Conservation (phyloP, 2,888 invertebrate species). For the Holacanthella duospinosa region DNA sequence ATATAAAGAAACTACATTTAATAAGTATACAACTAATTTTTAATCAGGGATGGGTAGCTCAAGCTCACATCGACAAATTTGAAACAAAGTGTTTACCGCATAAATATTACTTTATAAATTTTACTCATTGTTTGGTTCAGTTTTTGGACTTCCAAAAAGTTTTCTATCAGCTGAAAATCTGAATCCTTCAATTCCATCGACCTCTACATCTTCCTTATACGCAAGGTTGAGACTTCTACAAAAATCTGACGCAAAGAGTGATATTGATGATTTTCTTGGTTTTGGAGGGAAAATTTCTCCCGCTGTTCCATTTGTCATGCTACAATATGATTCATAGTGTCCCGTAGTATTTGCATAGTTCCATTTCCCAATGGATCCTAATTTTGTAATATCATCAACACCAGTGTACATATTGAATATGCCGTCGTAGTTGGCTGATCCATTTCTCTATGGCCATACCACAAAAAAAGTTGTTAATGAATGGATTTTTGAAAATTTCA, state of each 20-base stretch:
- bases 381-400: constrained; percentile 48
- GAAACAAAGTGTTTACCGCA: background rate
- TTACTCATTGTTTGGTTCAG: constrained; percentile 47
- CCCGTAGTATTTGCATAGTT: constrained; percentile 53
- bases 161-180: constrained; percentile 54
- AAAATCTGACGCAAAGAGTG: constrained; percentile 62
- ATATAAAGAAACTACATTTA: too few relatives aligned
- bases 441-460: constrained; percentile 70
- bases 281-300: constrained; percentile 69
- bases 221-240: constrained; percentile 54
- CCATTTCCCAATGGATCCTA: constrained; percentile 64
- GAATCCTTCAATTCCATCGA: constrained; percentile 50
- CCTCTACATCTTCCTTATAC: constrained; percentile 49
- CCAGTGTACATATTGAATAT: constrained; percentile 67
- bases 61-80: too few relatives aligned
- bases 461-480: constrained; percentile 35
- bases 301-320: constrained; percentile 57
- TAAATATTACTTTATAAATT: background rate
- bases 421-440: constrained; percentile 61
- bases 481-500: background rate
- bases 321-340: constrained; percentile 54
- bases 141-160: constrained; percentile 61
- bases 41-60: too few relatives aligned
- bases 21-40: too few relatives aligned
- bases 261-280: constrained; percentile 50